Base-by-base conservation (phyloP, 2,888 invertebrate genomes). In the Augochlorella aurata region DNA sequence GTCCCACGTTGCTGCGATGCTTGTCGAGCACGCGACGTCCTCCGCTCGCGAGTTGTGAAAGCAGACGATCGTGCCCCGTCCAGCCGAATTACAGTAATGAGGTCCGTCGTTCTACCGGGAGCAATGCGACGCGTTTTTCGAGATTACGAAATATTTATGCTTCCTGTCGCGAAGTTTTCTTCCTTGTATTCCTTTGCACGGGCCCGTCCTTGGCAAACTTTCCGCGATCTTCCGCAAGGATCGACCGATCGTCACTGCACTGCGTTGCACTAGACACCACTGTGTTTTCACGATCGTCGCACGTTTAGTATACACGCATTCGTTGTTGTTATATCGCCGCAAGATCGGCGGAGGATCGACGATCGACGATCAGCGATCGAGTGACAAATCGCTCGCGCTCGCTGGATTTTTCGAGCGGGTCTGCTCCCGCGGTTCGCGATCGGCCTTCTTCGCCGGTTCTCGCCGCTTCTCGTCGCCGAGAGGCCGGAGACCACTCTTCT, bases 341-440 rank as follows among this genome's bases (percentile, higher is more conserved):
- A 24, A 0, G 61, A 29, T 24, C 61, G 29, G 16, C 29, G 29
- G 29, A 29, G 29, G 29, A 29, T 49, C 44, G 21, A 50, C 21
- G 38, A 54, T 54, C 21, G 54, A 38, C 73, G 63, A 52, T 65
- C 70, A 72, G 69, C 81, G 75, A 84, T 85, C 86, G 79, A 74
- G 52, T 73, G 82, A 85, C 82, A 87, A 87, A 87, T 87, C 87
- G 82, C 77, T 82, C 78, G 72, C 65, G 66, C 82, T 77, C 81
- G 54, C 54, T 72, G 82, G 81, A 85, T 84, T 83, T 87, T 85
- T 81, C 73, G 78, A 85, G 67, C 72, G 44, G 54, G 0, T 85
- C 75, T 65, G 49, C 82, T 76, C 79, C 74, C n/a, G 49, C 58
- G 54, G 83, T 74, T 76, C 66, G 67, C 45, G 10, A 58, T 87